Conservation (phyloP, 1,140 invertebrate genomes). For the Macrostomum lignano region DNA sequence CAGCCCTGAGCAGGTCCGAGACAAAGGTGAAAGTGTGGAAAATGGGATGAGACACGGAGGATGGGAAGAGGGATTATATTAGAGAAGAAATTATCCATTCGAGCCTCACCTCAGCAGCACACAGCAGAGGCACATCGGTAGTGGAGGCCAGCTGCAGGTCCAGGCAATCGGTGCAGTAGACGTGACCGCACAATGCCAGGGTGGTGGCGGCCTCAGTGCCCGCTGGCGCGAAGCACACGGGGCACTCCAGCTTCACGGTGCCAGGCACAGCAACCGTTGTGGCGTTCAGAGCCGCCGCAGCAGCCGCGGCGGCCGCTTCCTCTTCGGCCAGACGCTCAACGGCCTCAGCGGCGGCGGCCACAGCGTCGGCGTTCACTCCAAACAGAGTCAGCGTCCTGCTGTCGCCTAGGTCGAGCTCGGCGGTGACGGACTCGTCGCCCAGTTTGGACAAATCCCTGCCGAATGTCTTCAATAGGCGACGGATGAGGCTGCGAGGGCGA, state of each 20-base stretch:
- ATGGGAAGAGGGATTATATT: too few species aligned
- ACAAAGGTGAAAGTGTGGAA: too few species aligned
- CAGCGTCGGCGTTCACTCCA: too few species aligned
- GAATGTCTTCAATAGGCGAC: slow-evolving; percentile 8
- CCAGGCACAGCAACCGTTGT: slow-evolving; percentile 6
- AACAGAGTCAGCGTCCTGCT: too few species aligned
- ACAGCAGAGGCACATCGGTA: too few species aligned
- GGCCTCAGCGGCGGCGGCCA: slow-evolving; percentile 11
- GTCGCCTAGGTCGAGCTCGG: too few species aligned
- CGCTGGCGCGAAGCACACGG: slow-evolving; percentile 12
- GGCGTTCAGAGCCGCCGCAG: slow-evolving; percentile 9
- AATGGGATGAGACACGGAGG: too few species aligned
- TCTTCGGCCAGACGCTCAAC: too few species aligned
- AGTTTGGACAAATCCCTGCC: slow-evolving; percentile 7
- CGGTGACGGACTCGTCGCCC: slow-evolving; percentile 9
- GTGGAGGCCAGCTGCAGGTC: slow-evolving; percentile 9
- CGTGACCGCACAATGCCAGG: slow-evolving; percentile 15
- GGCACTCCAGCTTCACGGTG: slow-evolving; percentile 11
- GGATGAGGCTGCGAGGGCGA: slow-evolving; percentile 13
- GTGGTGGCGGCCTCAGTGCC: slow-evolving; percentile 11
- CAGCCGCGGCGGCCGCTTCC: too few species aligned
- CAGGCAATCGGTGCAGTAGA: slow-evolving; percentile 14
- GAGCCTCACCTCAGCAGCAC: too few species aligned
- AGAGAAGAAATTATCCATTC: too few species aligned
- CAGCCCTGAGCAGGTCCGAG: too few species aligned